Conservation (phyloP, 2,113 vertebrate genomes). For the Grallaria varia region DNA sequence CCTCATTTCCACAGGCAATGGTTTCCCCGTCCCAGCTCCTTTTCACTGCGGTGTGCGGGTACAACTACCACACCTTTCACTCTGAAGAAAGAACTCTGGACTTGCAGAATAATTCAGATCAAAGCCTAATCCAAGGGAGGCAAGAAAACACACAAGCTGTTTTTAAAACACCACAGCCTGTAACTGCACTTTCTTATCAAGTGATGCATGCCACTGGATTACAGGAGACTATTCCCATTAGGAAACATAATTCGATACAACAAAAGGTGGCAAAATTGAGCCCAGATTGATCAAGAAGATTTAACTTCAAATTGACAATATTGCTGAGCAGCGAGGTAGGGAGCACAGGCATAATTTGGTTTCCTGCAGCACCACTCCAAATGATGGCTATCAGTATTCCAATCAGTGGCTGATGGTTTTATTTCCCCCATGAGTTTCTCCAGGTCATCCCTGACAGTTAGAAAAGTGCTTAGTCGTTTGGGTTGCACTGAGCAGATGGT, state of each 20-base stretch:
- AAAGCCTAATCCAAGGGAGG: background rate
- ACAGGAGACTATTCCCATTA: background rate
- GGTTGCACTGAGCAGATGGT: constrained; percentile 75
- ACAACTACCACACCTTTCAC: background rate
- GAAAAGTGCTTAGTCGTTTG: constrained; percentile 45
- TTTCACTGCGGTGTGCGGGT: background rate
- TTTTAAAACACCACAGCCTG: background rate
- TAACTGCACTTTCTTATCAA: background rate
- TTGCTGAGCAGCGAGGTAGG: constrained; percentile 15
- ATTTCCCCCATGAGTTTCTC: constrained; percentile 72
- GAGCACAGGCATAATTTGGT: constrained; percentile 64
- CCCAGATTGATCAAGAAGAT: constrained; percentile 30
- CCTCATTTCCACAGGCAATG: background rate
- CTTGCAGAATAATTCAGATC: background rate
- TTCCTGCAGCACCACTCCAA: constrained; percentile 59
- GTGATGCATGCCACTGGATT: constrained; percentile 7
- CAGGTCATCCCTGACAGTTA: constrained; percentile 66
- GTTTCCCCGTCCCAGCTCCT: background rate
- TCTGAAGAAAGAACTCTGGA: background rate
- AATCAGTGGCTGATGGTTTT: constrained; percentile 67
- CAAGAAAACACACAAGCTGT: background rate
- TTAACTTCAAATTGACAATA: constrained; percentile 51
- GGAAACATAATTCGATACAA: constrained; percentile 43
- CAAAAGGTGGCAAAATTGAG: constrained; percentile 54
- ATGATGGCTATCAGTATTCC: constrained; percentile 65